Evolutionary conservation across 1,140 invertebrate genomes (phyloP).

Genomic region (Drosophila bocki): DNA sequence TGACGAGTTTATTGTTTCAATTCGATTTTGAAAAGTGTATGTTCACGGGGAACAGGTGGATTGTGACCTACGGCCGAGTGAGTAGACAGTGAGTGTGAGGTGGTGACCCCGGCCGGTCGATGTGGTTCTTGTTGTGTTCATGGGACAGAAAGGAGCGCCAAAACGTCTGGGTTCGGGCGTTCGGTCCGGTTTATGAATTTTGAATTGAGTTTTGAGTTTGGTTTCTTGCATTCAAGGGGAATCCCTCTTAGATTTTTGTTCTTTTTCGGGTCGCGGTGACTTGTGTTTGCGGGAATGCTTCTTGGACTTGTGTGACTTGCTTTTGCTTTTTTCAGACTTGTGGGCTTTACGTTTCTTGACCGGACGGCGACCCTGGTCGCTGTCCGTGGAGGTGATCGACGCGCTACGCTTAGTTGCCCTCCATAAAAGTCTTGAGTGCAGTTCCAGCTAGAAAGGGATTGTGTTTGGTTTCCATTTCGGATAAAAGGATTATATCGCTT

Average conservation of each 20-base stretch:
- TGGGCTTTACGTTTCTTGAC: slow-evolving; percentile 61
- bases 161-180: slow-evolving; percentile 7
- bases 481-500: slow-evolving; percentile 1
- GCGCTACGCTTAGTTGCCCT: slow-evolving; percentile 76
- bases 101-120: background rate
- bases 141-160: slow-evolving; percentile 5
- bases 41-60: slow-evolving; percentile 4
- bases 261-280: slow-evolving; percentile 46
- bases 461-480: slow-evolving; percentile 40
- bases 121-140: background rate
- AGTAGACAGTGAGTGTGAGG: background rate
- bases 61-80: slow-evolving; percentile 1
- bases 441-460: slow-evolving; percentile 82
- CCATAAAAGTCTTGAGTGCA: slow-evolving; percentile 70
- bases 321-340: slow-evolving; percentile 57
- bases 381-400: slow-evolving; percentile 51
- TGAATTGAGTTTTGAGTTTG: background rate
- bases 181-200: slow-evolving; percentile 28
- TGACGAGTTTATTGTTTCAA: slow-evolving; percentile 22
- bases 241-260: slow-evolving; percentile 54
- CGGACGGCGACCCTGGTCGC: slow-evolving; percentile 55
- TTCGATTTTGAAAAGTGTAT: slow-evolving; percentile 5
- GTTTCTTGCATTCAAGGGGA: slow-evolving; percentile 17
- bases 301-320: slow-evolving; percentile 69
- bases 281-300: slow-evolving; percentile 71